Conservation (phyloP, 2,113 vertebrate genomes). For the Odobenus rosmarus region DNA sequence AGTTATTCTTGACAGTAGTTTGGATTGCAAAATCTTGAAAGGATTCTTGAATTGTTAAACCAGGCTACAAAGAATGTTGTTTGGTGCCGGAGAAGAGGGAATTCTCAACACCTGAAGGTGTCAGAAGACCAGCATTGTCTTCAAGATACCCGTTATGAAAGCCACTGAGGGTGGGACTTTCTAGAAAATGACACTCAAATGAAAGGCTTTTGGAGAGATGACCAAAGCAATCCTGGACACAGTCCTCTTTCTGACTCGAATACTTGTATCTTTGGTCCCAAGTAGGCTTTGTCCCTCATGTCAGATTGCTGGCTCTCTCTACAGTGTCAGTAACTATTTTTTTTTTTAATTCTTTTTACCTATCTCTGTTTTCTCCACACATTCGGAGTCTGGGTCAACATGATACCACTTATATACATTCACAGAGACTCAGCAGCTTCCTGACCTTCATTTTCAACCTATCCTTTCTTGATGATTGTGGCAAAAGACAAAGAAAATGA, state of each 20-base stretch:
- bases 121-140: neutral
- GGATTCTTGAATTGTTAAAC: neutral
- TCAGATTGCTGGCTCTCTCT: neutral
- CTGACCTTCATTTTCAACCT: constrained; percentile 12
- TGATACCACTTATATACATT: neutral
- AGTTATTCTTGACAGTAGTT: neutral
- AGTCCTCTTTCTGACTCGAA: neutral
- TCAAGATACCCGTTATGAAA: neutral
- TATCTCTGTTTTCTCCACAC: neutral
- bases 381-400: neutral
- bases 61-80: neutral
- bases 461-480: neutral
- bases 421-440: neutral
- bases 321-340: neutral
- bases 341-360: neutral
- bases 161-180: neutral
- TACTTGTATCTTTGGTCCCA: neutral
- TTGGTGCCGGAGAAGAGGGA: neutral
- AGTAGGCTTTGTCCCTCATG: neutral
- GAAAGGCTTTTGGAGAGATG: neutral
- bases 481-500: neutral
- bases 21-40: constrained; percentile 5
- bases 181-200: neutral
- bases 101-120: neutral
- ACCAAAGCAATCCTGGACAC: neutral